Base-by-base conservation (phyloP, 92 coral and sea anemone species). In the Epizoanthus scotinus region DNA sequence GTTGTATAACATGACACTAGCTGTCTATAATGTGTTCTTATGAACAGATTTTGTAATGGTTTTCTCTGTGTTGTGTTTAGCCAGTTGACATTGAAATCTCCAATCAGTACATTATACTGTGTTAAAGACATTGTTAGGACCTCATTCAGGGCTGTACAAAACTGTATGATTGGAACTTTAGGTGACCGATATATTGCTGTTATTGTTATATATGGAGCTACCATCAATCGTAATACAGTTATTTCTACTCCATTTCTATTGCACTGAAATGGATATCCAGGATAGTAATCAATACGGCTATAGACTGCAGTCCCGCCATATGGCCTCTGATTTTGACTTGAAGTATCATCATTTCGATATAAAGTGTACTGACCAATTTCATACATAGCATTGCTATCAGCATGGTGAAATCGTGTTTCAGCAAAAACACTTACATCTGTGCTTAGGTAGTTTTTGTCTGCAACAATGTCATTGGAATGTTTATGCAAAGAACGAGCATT, bases 291-390 rank as follows among this genome's bases (percentile, higher is more conserved):
- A 42, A 78, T 10, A 9, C 73, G 40, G 15, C 83, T 78, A 42
- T 78, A 78, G 2, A 78, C 73, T 1, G 73, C 83, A 61, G 83
- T 78, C 12, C 83, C 83, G 5, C 56, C 83, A 78, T n/a, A 82
- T 14, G 69, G 69, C 28, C 85, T 53, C 17, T 42, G 57, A 65
- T 82, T 58, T 24, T 75, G 19, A 7, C 47, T 60, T 31, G 73
- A 71, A 27, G 63, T 36, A 36, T 19, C 67, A 62, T 82, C 85
- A 84, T 66, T 78, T 84, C 87, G 78, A 75, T 75, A 82, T 38
- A 83, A 34, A 25, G 15, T 34, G 57, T 58, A 72, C 26, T 70
- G 85, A 50, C 63, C 69, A 31, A 83, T 73, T 55, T 31, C 25
- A 44, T 34, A 71, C 78, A 14, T 47, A 44, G 55, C 19, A 44